A percentile compares a stretch with the other conserved stretches of the same genome.
Conservation (phyloP, 1,140 invertebrate species). For the Chironomus tepperi region DNA sequence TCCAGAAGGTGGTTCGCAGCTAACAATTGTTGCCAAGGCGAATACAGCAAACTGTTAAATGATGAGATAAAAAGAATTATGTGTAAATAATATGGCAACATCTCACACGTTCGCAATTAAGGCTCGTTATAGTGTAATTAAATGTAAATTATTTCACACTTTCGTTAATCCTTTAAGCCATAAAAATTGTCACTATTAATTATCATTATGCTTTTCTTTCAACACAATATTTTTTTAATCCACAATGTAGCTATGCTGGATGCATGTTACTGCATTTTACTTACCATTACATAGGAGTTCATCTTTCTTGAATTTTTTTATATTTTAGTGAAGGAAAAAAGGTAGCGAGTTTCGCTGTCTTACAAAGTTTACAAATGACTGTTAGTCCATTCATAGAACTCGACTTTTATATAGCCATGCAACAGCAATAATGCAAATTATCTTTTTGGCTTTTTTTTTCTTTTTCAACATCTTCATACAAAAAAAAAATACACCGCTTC, state of each 20-base stretch:
- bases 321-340: constrained; percentile 6
- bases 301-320: background rate
- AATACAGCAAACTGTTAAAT: constrained; percentile 51
- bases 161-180: too few relatives aligned
- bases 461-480: background rate
- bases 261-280: too few relatives aligned
- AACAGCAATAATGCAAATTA: constrained; percentile 19
- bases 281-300: constrained; percentile 19
- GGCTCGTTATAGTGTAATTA: too few relatives aligned
- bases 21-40: constrained; percentile 49
- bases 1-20: constrained; percentile 51
- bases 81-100: too few relatives aligned
- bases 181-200: too few relatives aligned
- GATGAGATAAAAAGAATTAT: too few relatives aligned
- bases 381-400: background rate
- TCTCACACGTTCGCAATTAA: too few relatives aligned
- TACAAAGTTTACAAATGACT: background rate
- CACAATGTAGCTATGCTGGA: too few relatives aligned
- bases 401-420: constrained; percentile 10
- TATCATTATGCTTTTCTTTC: too few relatives aligned
- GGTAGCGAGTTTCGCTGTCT: constrained; percentile 11
- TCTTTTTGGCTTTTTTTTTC: constrained; percentile 18
- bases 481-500: constrained; percentile 9
- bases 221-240: too few relatives aligned
- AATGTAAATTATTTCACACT: too few relatives aligned